Base-by-base conservation (phyloP, 2,797 vertebrate genomes). In the Hydrocynus forskahlii region DNA sequence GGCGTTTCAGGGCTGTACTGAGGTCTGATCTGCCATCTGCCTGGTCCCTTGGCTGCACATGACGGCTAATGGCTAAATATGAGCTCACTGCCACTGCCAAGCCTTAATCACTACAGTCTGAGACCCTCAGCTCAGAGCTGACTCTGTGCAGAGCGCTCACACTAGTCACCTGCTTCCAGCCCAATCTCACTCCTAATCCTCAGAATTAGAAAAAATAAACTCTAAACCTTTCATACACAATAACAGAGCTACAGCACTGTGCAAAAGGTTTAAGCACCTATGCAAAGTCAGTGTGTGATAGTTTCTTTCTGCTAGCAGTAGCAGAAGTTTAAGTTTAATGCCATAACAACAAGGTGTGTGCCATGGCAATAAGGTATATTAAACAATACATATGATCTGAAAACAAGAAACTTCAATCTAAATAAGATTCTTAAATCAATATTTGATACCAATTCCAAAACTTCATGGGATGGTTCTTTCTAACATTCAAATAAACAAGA, bases 21-120 rank as follows among this genome's bases (percentile, higher is more conserved):
- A 87, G 88, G 83, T 89, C 87, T 90, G 89, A 92, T 90, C 87
- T 87, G 83, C 92, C 92, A 93, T 93, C 92, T 94, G 92, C 86
- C 84, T 83, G 68, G 76, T 88, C 76, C 76, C 81, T 80, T 82
- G 88, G 85, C 81, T 73, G 45, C 59, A 73, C 12, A 14, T 8
- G 13, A 29, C 2, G 40, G 78, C 81, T 79, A 81, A 72, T 75
- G 62, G 73, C 64, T 83, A 73, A 84, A 83, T 54, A 72, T 45
- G 64, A 72, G 48, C 13, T 12, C 35, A 50, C 50, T 35, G 71
- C 48, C 23, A 19, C 0, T 40, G 50, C 79, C 78, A 84, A 40
- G 6, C 21, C 71, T 48, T 85, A 70, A 83, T 87, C 75, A 82
- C 55, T 80, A 48, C 62, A 77, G 79, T 72, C 76, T 81, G 86